Evolutionary conservation across 2,797 vertebrate genomes (phyloP), one percentile per base, ranked within the genome.

Genomic region (Sphenodon punctatus): DNA sequence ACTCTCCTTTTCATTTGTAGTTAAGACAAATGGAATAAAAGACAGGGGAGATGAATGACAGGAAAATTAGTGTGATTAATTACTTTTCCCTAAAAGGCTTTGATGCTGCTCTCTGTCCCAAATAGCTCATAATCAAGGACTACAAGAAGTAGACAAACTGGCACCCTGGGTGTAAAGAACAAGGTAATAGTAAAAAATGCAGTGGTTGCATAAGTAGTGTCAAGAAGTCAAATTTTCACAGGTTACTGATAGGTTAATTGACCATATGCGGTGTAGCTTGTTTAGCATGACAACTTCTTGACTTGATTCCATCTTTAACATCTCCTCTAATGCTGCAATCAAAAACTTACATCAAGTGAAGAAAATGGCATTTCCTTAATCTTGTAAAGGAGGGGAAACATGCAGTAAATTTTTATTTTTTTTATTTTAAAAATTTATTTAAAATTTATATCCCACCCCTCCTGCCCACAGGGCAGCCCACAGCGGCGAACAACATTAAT

Each of bases 261-360:
- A 25, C 72, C 49, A 43, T 75, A 46, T 72, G 8, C 20, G 1
- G 1, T 8, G 10, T 0, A 1, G 10, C 56, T 86, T 69, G n/a
- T 48, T 78, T n/a, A 72, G 7, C 0, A 0, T 38, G 22, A 63
- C 8, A 25, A 25, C 3, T 51, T 7, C 41, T 19, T 38, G 4
- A n/a, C n/a, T n/a, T n/a, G n/a, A n/a, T 2, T 6, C 53, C 3
- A 0, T 51, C 65, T 56, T 13, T 4, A 13, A 8, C 4, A 17
- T 59, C 15, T 23, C 4, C 17, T 51, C 3, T 17, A 66, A 30
- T n/a, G 76, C 61, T 13, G 10, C 48, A 45, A 53, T n/a, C n/a
- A n/a, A n/a, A n/a, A n/a, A n/a, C n/a, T n/a, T n/a, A n/a, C n/a
- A n/a, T n/a, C n/a, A n/a, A n/a, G n/a, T n/a, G n/a, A n/a, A n/a